Evolutionary conservation across 2,888 invertebrate species (phyloP).

Genomic region (Chrysodeixis includens): DNA sequence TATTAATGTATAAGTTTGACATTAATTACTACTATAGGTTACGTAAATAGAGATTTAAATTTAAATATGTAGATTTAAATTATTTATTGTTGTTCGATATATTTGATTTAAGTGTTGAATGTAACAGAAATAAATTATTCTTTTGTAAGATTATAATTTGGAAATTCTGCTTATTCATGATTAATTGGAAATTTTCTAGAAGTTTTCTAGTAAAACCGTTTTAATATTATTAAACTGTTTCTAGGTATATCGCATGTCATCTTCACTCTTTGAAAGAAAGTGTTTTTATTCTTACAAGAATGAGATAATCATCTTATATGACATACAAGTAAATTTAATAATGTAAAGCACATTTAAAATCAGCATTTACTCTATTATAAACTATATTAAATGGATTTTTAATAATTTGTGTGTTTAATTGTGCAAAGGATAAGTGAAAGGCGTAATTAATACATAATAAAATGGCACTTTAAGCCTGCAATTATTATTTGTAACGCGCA

Average conservation of each 20-base stretch:
- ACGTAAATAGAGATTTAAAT: conserved; percentile 14
- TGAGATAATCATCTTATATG: not conserved
- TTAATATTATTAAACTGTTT: no score
- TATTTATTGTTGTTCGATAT: not conserved
- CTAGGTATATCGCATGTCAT: no score
- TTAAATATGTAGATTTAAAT: conserved; percentile 4
- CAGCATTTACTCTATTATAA: not conserved
- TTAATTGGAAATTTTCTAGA: no score
- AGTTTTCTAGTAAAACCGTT: no score
- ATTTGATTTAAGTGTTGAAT: not conserved
- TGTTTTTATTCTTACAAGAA: not conserved
- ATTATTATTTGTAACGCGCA: conserved; percentile 4
- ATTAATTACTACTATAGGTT: conserved; percentile 15
- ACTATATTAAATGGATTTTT: not conserved
- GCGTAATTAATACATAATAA: not conserved
- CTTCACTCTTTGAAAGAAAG: no score
- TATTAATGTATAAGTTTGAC: conserved; percentile 16
- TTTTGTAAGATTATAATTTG: not conserved
- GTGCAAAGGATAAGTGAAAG: no score
- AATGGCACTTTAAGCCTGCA: not conserved
- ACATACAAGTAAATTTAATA: no score
- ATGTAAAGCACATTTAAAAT: not conserved
- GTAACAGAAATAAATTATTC: not conserved
- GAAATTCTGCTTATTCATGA: no score
- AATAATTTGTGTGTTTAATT: no score